Evolutionary conservation across 2,797 vertebrate species (phyloP), one percentile per base, ranked within the genome.

Genomic region (Sorex maritimensis): DNA sequence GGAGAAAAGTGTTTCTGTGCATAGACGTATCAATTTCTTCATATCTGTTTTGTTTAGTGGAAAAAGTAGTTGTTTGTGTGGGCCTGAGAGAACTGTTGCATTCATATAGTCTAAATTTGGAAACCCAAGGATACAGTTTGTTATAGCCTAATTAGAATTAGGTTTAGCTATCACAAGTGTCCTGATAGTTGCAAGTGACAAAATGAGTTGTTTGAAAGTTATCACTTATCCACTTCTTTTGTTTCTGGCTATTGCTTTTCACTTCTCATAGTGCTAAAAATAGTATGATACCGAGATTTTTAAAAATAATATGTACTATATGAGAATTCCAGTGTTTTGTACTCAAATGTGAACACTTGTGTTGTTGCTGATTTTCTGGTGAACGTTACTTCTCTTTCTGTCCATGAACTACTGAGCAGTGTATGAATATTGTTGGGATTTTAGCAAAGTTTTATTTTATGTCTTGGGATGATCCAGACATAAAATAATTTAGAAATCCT

Each of bases 101-200:
- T 61, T 92, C 58, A 49, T 11, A 55, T 94, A 52, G 68, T 90
- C 71, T 92, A 26, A 84, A 91, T 94, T 69, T 81, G 74, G 67
- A 94, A 91, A 61, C 34, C 65, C 10, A 67, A 83, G 65, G 30
- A 78, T 10, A 12, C 30, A 58, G 26, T 88, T 75, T 14, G 65
- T 88, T 73, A 72, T 34, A 7, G 71, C 69, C 5, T 80, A 28
- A 71, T 88, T 81, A 69, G 90, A 28, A 75, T 26, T 94, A 26
- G n/a, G 24, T 61, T 2, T 61, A 77, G 73, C 10, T 77, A 17
- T 28, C 81, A 86, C 49, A 49, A 84, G 49, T 61, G 44, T 52
- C 41, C 30, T 58, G 19, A 80, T 71, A 75, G 30, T 49, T 91
- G 44, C 65, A 55, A 82, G 26, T 41, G 21, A 73, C 15, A 69